These are phyloP conservation scores for Morinoia aosen DNA, from an alignment of 2,888 invertebrate genomes.

Conservation along the genomic window DNA sequence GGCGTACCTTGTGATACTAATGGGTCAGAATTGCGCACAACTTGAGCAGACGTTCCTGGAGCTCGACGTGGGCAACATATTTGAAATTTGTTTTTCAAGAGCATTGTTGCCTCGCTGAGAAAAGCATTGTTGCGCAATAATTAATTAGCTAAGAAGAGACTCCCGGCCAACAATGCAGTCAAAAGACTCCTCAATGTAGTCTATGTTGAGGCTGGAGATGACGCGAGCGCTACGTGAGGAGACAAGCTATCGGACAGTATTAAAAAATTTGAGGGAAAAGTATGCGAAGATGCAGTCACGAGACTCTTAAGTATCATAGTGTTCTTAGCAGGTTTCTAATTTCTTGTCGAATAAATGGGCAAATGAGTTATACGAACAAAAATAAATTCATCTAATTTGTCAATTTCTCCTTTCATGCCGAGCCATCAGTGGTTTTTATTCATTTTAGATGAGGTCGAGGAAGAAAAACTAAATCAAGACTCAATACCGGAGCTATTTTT, in stretches of 20 bases:
- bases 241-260: background rate
- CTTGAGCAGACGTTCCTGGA: background rate
- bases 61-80: background rate
- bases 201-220: background rate
- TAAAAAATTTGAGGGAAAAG: background rate
- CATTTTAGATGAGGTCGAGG: background rate
- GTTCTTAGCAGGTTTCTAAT: background rate
- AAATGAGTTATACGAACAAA: background rate
- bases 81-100: background rate
- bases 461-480: background rate
- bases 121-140: background rate
- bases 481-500: background rate
- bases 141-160: background rate
- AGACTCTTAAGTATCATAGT: background rate
- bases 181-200: background rate
- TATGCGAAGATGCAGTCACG: background rate
- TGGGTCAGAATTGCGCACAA: background rate
- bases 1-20: background rate
- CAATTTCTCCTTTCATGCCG: background rate
- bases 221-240: background rate
- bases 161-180: background rate
- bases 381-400: background rate
- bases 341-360: background rate
- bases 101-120: background rate
- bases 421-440: background rate